These are phyloP conservation scores for Ochotona princeps DNA, from an alignment of 2,113 vertebrate genomes.

Conservation along the genomic window DNA sequence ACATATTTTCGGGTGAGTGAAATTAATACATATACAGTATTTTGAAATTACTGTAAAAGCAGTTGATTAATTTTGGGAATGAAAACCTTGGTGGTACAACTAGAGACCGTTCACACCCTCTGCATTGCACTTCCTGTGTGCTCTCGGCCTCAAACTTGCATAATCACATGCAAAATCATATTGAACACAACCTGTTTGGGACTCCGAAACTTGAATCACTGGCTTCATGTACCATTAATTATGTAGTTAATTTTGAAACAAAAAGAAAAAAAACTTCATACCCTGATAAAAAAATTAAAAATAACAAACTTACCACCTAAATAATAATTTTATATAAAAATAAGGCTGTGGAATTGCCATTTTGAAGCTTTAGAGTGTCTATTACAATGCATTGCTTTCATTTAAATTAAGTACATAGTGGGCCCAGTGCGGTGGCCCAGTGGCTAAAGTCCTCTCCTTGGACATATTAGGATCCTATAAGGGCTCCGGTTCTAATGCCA, in stretches of 20 bases:
- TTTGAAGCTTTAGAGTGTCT: background rate
- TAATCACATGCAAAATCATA: background rate
- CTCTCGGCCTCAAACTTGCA: background rate
- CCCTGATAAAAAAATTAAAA: background rate
- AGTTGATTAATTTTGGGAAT: background rate
- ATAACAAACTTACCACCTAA: conserved; percentile 16
- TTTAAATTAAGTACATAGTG: background rate
- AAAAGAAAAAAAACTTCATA: background rate
- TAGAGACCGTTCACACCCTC: background rate
- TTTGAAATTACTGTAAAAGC: background rate
- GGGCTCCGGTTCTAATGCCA: too few relatives aligned
- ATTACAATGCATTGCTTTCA: background rate
- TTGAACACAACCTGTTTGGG: conserved; percentile 7
- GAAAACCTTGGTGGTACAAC: background rate
- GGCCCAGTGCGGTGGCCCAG: too few relatives aligned
- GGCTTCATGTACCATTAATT: background rate
- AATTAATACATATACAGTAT: background rate
- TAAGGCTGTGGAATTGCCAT: background rate
- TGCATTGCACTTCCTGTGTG: background rate
- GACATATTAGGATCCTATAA: too few relatives aligned
- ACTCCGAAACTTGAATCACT: background rate
- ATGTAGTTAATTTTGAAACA: background rate
- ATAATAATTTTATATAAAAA: background rate
- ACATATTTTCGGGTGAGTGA: background rate
- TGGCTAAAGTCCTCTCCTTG: too few relatives aligned